phyloP scores from a whole-genome alignment of 2,797 vertebrate species.

The Hafferia zeledoni region DNA sequence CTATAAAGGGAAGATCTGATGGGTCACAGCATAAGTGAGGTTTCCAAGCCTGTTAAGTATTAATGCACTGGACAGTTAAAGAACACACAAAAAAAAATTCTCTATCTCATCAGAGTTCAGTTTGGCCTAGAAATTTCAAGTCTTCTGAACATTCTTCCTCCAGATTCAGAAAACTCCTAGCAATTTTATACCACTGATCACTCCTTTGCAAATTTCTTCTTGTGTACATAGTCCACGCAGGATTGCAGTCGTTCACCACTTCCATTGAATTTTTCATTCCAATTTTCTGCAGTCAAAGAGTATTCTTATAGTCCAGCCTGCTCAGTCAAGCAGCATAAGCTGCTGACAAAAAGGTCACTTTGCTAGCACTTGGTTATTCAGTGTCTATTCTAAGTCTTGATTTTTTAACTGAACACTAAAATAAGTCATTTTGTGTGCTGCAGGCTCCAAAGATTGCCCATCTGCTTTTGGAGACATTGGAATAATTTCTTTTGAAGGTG shows the following conservation, averaged over 20 bases:
- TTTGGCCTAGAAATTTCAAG: background rate
- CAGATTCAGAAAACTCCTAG: background rate
- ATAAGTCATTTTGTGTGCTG: background rate
- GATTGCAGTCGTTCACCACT: background rate
- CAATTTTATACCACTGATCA: background rate
- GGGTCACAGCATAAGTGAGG: background rate
- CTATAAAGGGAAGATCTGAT: background rate
- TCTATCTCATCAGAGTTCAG: background rate
- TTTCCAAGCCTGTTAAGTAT: background rate
- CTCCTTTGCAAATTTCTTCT: background rate
- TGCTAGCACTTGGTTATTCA: slow-evolving; percentile 22
- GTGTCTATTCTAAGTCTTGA: background rate
- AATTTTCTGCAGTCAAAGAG: background rate
- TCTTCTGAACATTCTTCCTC: background rate
- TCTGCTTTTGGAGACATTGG: background rate
- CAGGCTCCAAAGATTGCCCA: background rate
- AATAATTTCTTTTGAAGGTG: slow-evolving; percentile 25
- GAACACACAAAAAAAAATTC: background rate
- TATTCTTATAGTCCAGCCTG: background rate
- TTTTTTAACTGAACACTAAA: slow-evolving; percentile 17
- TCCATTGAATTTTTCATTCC: background rate
- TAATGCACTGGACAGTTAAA: background rate
- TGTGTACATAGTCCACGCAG: background rate
- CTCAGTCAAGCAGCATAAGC: slow-evolving; percentile 17
- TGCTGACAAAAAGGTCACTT: slow-evolving; percentile 37